Percentiles rank a stretch among this genome's conserved stretches.
phyloP scores from a whole-genome alignment of 1,140 invertebrate species.

The Drosophila tani region DNA sequence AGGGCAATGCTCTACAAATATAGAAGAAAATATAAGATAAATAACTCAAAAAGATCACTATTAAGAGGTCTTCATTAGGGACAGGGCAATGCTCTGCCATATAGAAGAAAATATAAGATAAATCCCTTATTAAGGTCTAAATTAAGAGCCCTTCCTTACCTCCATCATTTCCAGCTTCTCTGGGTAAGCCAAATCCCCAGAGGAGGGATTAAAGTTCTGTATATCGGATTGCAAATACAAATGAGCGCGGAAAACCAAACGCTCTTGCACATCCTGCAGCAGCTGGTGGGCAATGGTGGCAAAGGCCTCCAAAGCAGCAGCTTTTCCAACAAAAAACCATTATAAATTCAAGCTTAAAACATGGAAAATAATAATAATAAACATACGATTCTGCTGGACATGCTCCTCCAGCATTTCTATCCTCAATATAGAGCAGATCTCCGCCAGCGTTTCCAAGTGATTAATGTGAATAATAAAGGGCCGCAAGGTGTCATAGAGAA shows the following conservation, averaged over 20 bases:
- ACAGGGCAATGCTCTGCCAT: constrained; percentile 90
- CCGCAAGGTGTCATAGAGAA: constrained; percentile 96
- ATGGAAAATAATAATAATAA: constrained; percentile 51
- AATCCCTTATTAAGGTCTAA: too few relatives aligned
- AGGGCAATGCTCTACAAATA: constrained; percentile 90
- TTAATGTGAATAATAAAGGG: constrained; percentile 98
- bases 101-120: not conserved
- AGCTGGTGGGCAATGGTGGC: constrained; percentile 93
- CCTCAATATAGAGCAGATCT: constrained; percentile 97
- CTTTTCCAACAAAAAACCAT: constrained; percentile 47
- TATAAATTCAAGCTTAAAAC: not conserved
- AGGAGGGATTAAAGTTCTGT: constrained; percentile 93
- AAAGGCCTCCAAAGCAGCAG: constrained; percentile 91
- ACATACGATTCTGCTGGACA: constrained; percentile 92
- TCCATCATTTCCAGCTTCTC: constrained; percentile 99
- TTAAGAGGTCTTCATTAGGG: too few relatives aligned
- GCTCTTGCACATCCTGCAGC: constrained; percentile 97
- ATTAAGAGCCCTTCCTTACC: constrained; percentile 65
- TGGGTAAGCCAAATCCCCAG: constrained; percentile 98
- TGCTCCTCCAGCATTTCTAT: constrained; percentile 98
- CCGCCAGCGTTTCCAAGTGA: constrained; percentile 98
- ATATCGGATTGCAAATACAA: constrained; percentile 97
- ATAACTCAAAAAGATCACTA: too few relatives aligned
- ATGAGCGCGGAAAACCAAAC: constrained; percentile 97
- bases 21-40: too few relatives aligned